Percentiles rank a stretch among this genome's conserved stretches.
phyloP scores from a whole-genome alignment of 2,113 vertebrate species.

The Numenius arquata region DNA sequence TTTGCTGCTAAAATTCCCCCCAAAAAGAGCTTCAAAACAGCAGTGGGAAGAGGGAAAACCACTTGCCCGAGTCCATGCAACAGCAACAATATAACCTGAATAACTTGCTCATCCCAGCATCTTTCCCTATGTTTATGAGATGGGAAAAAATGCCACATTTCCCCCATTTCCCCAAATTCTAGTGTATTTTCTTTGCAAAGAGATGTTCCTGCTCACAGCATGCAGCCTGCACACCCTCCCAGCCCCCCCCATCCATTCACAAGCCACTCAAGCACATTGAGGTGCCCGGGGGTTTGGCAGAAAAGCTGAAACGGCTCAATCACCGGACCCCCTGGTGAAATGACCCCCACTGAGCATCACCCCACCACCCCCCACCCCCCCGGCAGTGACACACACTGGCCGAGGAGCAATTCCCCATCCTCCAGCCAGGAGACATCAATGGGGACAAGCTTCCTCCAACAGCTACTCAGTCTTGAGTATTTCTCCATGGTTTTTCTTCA shows the following conservation, averaged over 20 bases:
- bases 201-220: neutral
- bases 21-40: neutral
- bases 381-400: accelerated
- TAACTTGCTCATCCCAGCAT: neutral
- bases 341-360: neutral
- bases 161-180: no score
- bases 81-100: no score
- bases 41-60: accelerated
- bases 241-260: neutral
- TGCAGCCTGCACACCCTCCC: neutral
- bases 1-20: neutral
- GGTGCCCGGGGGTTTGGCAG: neutral
- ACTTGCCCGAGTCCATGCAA: accelerated
- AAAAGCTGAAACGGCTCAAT: neutral
- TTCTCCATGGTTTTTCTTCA: neutral
- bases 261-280: accelerated
- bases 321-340: accelerated
- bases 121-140: neutral
- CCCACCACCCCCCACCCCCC: no score
- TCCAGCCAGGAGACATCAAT: neutral
- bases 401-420: neutral
- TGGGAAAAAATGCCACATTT: accelerated
- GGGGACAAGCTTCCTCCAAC: neutral
- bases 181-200: neutral
- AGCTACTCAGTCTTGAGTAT: no score